Evolutionary conservation across 37 sponge, comb jelly and placozoan species (phyloP).

Genomic region (Axinella damicornis): DNA sequence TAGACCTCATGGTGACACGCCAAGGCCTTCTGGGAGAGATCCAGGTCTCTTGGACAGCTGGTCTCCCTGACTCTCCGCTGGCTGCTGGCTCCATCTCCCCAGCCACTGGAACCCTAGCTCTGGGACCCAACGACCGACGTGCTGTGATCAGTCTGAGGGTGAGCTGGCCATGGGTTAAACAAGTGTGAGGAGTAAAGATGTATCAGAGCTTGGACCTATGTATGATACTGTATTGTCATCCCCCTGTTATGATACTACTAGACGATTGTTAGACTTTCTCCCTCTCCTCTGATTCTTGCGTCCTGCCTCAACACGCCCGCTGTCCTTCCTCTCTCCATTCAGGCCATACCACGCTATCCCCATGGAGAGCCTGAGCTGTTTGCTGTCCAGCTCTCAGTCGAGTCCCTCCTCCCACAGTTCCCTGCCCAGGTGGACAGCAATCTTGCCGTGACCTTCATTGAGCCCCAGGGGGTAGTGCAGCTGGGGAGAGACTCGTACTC

Average conservation of each 20-base stretch:
- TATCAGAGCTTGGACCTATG: no score
- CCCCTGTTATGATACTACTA: no score
- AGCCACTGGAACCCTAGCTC: slow-evolving; percentile 26
- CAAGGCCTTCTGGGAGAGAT: slow-evolving; percentile 60
- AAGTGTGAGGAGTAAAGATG: no score
- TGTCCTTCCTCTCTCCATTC: no score
- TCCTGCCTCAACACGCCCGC: no score
- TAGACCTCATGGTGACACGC: slow-evolving; percentile 53
- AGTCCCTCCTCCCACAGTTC: slow-evolving; percentile 20
- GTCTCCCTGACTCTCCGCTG: slow-evolving; percentile 7
- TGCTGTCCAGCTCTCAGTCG: slow-evolving; percentile 51
- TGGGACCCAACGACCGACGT: slow-evolving; percentile 17
- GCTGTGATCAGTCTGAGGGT: slow-evolving; percentile 63
- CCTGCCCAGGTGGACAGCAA: slow-evolving; percentile 46
- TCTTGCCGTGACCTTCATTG: slow-evolving; percentile 48
- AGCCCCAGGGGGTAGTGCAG: slow-evolving; percentile 80
- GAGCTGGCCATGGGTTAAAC: slow-evolving; percentile 8
- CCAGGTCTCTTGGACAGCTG: slow-evolving; percentile 64
- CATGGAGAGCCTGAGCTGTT: slow-evolving; percentile 74
- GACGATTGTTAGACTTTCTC: no score
- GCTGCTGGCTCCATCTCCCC: slow-evolving; percentile 68
- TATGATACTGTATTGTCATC: no score
- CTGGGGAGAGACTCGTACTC: slow-evolving; percentile 16
- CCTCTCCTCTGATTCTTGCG: no score
- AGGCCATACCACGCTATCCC: slow-evolving; percentile 71